Evolutionary conservation across 1,140 invertebrate species (phyloP).

Genomic region (Sarcophaga peregrina): DNA sequence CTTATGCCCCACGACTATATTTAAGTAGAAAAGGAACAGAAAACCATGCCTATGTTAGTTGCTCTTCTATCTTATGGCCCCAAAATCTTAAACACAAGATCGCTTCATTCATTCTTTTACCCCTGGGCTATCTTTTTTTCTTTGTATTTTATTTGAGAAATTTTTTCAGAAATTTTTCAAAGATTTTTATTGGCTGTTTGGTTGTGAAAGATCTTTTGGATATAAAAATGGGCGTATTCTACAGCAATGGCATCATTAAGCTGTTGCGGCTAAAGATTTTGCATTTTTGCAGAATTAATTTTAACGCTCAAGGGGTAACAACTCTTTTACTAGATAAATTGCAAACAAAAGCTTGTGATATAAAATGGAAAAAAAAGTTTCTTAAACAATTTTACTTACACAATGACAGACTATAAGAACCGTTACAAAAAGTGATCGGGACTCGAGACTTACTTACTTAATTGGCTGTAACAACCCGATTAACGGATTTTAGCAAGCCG

Average conservation of each 20-base stretch:
- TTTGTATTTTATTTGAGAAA: background rate
- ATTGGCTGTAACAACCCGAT: too few species aligned
- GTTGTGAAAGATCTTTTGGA: background rate
- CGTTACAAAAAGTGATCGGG: too few species aligned
- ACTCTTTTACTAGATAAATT: background rate
- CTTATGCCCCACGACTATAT: background rate
- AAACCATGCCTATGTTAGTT: background rate
- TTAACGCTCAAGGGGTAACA: background rate
- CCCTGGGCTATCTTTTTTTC: background rate
- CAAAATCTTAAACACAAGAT: background rate
- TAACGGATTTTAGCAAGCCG: too few species aligned
- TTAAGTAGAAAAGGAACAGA: too few species aligned
- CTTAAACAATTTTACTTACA: too few species aligned
- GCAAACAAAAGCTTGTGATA: too few species aligned
- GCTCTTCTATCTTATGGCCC: background rate
- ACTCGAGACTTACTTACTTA: too few species aligned
- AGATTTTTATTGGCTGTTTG: background rate
- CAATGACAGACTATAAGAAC: too few species aligned
- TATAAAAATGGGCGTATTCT: background rate
- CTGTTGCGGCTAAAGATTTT: background rate
- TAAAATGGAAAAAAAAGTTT: too few species aligned
- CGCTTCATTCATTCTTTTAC: background rate
- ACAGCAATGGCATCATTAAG: background rate
- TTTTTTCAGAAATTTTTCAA: background rate
- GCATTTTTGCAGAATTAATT: background rate